Percentiles rank a stretch among this genome's conserved stretches.
Evolutionary conservation across 2,797 vertebrate genomes (phyloP).

Genomic region (Pristis pectinata): DNA sequence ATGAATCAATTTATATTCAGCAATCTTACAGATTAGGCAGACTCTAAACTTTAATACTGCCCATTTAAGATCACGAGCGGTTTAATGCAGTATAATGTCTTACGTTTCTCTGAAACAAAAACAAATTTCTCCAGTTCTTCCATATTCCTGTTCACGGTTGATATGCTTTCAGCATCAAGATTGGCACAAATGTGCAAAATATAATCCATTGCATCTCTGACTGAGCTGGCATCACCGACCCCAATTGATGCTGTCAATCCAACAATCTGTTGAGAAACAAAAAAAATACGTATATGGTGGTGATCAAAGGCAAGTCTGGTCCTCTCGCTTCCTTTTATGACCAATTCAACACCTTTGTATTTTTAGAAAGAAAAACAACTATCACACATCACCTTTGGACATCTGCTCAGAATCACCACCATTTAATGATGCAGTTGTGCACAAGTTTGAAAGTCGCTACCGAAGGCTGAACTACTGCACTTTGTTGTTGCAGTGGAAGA

Average conservation of each 20-base stretch:
- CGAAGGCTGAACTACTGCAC: too few species aligned
- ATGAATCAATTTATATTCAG: background rate
- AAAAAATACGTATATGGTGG: background rate
- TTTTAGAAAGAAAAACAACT: too few species aligned
- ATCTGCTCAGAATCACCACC: too few species aligned
- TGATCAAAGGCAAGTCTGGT: background rate
- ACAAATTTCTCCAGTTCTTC: conserved; percentile 55
- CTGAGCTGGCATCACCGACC: conserved; percentile 57
- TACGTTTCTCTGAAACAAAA: conserved; percentile 60
- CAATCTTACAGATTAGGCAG: background rate
- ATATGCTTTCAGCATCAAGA: conserved; percentile 58
- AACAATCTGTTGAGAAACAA: conserved; percentile 54
- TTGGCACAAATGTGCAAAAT: conserved; percentile 62
- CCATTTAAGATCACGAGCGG: background rate
- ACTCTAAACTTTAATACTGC: background rate
- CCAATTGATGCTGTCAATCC: conserved; percentile 68
- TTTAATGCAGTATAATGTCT: background rate
- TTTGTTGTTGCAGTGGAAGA: too few species aligned
- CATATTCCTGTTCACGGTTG: conserved; percentile 59
- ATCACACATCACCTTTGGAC: too few species aligned
- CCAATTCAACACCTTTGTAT: background rate
- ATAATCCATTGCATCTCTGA: conserved; percentile 47
- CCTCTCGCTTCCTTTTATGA: background rate
- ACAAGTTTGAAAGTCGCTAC: too few species aligned
- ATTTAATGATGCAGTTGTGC: too few species aligned